Base-by-base conservation (phyloP, 1,140 invertebrate genomes). In the Lasioglossum baleicum region DNA sequence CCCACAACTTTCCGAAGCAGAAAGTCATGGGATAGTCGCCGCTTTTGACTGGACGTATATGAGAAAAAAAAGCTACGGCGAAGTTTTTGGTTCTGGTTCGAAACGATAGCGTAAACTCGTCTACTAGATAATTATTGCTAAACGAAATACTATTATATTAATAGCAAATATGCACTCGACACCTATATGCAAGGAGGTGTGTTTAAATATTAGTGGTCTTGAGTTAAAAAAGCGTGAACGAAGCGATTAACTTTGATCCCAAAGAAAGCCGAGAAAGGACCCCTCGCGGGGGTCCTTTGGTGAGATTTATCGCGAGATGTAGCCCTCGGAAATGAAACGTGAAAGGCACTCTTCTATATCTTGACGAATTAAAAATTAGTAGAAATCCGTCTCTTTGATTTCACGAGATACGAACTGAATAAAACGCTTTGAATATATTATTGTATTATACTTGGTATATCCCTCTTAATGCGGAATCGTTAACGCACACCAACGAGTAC, bases 341-440 rank as follows among this genome's bases (percentile, higher is more conserved):
- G 22, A 20, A 77, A 56, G 20, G 10, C 48, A 26, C 48, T 66
- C 20, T 60, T 44, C 15, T 22, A 31, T 26, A 35, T n/a, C n/a
- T 26, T 48, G 10, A 0, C 44, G 13, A 31, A 26, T 8, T 7
- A 58, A 73, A 58, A 17, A 20, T 10, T 2, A 22, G 31, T 11
- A 4, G 60, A 53, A 11, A 51, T 26, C 22, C 17, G 15, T n/a
- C 22, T 68, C n/a, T 40, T 69, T 58, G 51, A 83, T 3, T 31
- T 58, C 75, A 31, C 51, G 56, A 84, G 13, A 78, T 81, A 67
- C 26, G 56, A 85, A 90, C 90, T 91, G 90, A 87, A 91, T 91
- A 91, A 91, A 91, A 91, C 84, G 85, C 13, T 66, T 76, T 58
- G 44, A 51, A 48, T 78, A 51, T 51, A 60, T 64, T 76, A 7